Evolutionary conservation across 1,140 invertebrate species (phyloP), one percentile per base, ranked within the genome.

Genomic region (Carcinoscorpius rotundicauda): DNA sequence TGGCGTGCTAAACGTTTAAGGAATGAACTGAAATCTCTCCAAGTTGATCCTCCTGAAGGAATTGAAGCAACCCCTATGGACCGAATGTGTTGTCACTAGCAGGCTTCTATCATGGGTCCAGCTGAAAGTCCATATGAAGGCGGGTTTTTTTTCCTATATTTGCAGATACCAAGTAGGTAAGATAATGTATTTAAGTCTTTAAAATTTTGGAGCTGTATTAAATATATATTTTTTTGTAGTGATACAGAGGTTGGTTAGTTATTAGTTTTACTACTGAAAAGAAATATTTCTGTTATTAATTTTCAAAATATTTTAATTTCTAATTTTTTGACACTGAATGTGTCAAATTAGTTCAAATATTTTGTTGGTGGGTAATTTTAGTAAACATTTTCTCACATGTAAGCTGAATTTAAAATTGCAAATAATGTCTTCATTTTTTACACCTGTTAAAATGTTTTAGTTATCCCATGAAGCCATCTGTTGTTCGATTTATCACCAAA

Each of bases 41-140:
- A 85, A 11, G 58, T 62, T 51, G 67, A 68, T 66, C 67, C 64
- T 11, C 67, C 64, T 58, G 67, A 68, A 51, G 67, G 67, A 10
- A 68, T 68, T 62, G 59, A 68, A 61, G 67, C 67, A 50, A 52
- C 58, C 9, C 67, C 67, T 49, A 62, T 68, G 9, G 67, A 68
- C 49, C 57, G 63, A 58, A 63, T 57, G 58, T 68, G 64, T 29
- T 68, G 58, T 76, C 90, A 94, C 77, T 96, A 92, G 93, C 88
- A 93, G 77, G 93, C 93, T 4, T 87, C 87, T 11, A 89, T 96
- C 68, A 85, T 87, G 61, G 93, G 93, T 8, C 92, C 93, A 8
- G 84, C 84, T 11, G 89, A 88, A 11, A 93, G 89, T 76, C 91
- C 91, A 0, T 97, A 95, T 73, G 90, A 95, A 78, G 93, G 93